Base-by-base conservation (phyloP, 2,888 invertebrate genomes). In the Rotaria magnacalcarata region DNA sequence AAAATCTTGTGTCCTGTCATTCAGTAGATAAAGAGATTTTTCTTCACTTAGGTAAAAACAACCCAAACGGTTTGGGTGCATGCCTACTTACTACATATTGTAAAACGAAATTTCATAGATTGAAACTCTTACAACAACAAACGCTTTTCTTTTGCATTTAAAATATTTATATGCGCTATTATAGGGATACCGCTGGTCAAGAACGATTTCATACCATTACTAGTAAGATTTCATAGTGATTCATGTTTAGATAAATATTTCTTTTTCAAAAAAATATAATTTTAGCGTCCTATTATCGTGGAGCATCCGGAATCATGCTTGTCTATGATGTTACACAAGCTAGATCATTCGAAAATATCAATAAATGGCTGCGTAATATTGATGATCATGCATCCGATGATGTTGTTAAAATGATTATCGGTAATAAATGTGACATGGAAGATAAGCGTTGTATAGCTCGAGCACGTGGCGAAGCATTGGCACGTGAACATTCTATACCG, bases 291-390 rank as follows among this genome's bases (percentile, higher is more conserved):
- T 99, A 99, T 91, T 99, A 99, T 92, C 94, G 99, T 89, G 99
- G 98, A 85, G 98, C 98, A 80, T 99, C 99, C 97, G 99, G 99
- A 87, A 99, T 99, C 89, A 97, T 98, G 96, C 93, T 98, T 88
- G 97, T 97, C 67, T 99, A 99, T 92, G 99, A 99, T 92, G 97
- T 99, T 89, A 98, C 98, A 89, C 97, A 97, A 92, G 97, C 97
- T 91, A 97, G 97, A 92, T 97, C 96, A 89, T 98, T 99, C 92
- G 96, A 98, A 92, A 98, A 98, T 91, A 98, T 99, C 87, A 96
- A 97, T 91, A 98, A 98, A 91, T 99, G 98, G 98, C 96, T 99
- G 89, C 93, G 97, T 90, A 98, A 98, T 92, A 98, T 98, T 90
- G 97, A 98, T 91, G 97, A 92, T 92, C 97, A 98, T 93, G 98